These are phyloP conservation scores for Rotaria magnacalcarata DNA, from an alignment of 2,888 invertebrate species.

Conservation along the genomic window DNA sequence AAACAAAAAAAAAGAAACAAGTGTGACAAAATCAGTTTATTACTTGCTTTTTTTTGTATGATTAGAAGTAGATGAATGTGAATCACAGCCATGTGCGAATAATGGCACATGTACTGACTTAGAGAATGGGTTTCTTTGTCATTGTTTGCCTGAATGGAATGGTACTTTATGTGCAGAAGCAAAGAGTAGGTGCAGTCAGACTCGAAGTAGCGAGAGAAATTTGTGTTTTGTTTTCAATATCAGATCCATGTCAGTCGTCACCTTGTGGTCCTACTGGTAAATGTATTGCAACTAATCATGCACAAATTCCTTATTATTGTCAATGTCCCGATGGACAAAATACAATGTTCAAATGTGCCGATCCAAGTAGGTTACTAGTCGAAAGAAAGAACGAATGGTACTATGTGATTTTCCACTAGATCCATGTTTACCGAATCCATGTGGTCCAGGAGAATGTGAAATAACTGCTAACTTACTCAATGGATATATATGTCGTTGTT, in stretches of 20 bases:
- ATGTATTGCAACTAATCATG: conserved; percentile 37
- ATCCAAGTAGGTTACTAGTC: neutral
- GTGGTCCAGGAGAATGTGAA: conserved; percentile 45
- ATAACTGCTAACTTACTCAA: conserved; percentile 40
- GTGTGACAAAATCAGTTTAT: no score
- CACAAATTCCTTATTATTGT: conserved; percentile 23
- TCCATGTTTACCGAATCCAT: conserved; percentile 42
- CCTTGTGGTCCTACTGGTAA: conserved; percentile 39
- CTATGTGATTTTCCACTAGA: neutral
- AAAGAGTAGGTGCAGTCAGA: neutral
- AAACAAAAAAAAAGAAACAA: no score
- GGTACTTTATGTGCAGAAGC: conserved; percentile 42
- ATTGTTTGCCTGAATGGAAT: conserved; percentile 38
- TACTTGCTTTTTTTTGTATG: no score
- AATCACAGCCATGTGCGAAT: conserved; percentile 44
- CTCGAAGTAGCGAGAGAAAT: neutral
- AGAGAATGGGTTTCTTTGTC: conserved; percentile 44
- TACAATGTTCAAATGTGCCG: conserved; percentile 25
- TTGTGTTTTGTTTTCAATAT: neutral
- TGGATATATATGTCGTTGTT: conserved; percentile 44
- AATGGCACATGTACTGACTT: conserved; percentile 44
- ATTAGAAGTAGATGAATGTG: conserved; percentile 45
- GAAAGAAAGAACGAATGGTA: no score
- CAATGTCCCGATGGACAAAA: conserved; percentile 2
- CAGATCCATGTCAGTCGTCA: conserved; percentile 40